Conservation (phyloP, 1,140 invertebrate species). For the Pectinophora gossypiella region DNA sequence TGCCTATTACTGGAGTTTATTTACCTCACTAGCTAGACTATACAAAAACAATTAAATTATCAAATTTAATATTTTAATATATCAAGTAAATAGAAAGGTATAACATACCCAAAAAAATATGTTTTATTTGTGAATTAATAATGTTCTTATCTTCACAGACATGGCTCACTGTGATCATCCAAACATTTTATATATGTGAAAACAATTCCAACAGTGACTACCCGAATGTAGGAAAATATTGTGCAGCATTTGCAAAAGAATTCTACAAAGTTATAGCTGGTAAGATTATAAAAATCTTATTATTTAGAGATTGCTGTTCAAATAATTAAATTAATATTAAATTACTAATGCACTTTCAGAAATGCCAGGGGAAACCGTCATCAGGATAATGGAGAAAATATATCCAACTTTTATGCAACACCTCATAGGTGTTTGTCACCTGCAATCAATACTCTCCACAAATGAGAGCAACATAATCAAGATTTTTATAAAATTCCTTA, state of each 20-base stretch:
- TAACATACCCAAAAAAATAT: no score
- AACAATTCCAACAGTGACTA: conserved; percentile 39
- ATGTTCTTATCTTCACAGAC: conserved; percentile 36
- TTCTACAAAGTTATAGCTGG: conserved; percentile 55
- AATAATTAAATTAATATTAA: background rate
- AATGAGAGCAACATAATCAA: conserved; percentile 33
- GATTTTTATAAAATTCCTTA: conserved; percentile 38
- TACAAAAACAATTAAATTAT: no score
- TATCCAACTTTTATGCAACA: conserved; percentile 47
- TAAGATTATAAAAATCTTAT: conserved; percentile 14
- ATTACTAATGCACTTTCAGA: conserved; percentile 36
- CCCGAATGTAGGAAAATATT: conserved; percentile 42
- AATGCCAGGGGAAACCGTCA: conserved; percentile 33
- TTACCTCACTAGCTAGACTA: no score
- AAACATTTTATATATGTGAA: conserved; percentile 44
- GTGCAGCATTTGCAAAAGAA: conserved; percentile 36
- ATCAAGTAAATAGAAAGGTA: no score
- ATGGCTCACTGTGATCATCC: conserved; percentile 45
- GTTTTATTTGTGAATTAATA: no score
- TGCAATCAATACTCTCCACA: conserved; percentile 25
- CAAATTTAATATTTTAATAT: no score
- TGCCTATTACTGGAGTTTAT: no score
- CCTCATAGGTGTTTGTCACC: conserved; percentile 30
- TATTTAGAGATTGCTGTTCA: no score
- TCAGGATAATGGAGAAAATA: conserved; percentile 43